Base-by-base conservation (phyloP, 2,113 vertebrate genomes). In the Patagioenas fasciata region DNA sequence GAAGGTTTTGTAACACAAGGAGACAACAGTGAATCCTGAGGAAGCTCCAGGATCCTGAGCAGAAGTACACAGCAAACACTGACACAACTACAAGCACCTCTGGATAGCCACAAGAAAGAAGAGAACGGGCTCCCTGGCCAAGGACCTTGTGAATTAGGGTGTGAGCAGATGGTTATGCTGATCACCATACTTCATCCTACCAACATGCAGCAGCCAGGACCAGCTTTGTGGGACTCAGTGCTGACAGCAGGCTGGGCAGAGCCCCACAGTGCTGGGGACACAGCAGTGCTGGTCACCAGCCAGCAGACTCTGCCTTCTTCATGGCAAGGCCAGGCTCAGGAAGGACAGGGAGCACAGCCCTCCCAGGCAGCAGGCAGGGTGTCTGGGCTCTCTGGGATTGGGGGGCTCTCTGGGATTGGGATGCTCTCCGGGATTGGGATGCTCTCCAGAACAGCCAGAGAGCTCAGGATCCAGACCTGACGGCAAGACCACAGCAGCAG, bases 181-280 rank as follows among this genome's bases (percentile, higher is more conserved):
- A 24, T 64, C 42, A 19, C 38, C 11, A 1, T 18, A 20, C 29
- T 78, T 58, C 60, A 62, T 51, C 75, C 60, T 9, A 7, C 44
- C 36, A 65, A 53, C 54, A 15, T 1, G 20, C 62, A 69, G 66
- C 29, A 90, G 48, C 34, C 54, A 62, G 47, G 54, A 73, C 21
- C 10, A 34, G 32, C 71, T 77, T 38, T 61, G 21, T 11, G 51
- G 47, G 54, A 73, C 8, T 1, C 64, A n/a, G 40, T 0, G 0
- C 44, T 57, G 67, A 26, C 48, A 36, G 48, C 1, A 80, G 57
- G 28, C 25, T 79, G 42, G 42, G 53, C 32, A 92, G 54, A 86
- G 31, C 66, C 32, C 66, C 25, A 13, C n/a, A 58, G 66, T 5
- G 3, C 38, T 10, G 3, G 13, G 50, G 26, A 44, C 0, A 0